These are phyloP conservation scores for Cyclopterus lumpus DNA, from an alignment of 2,797 vertebrate genomes.

Conservation along the genomic window DNA sequence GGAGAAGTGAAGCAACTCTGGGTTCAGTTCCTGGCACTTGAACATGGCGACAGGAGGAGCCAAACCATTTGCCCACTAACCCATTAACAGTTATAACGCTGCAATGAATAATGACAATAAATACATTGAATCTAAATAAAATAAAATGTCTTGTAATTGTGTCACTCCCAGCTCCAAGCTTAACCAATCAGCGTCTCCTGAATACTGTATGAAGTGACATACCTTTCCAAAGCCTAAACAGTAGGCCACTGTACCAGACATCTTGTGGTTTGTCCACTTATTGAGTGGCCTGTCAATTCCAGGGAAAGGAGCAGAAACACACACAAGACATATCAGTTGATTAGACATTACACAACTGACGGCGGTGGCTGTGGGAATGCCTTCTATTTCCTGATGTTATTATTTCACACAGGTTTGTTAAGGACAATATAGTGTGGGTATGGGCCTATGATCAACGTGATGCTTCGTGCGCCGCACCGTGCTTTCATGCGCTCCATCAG, in stretches of 20 bases:
- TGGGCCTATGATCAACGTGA: neutral
- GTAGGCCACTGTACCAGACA: conserved; percentile 69
- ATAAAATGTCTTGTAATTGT: neutral
- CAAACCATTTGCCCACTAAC: neutral
- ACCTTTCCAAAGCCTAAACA: conserved; percentile 92
- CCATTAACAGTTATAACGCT: neutral
- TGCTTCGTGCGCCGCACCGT: conserved; percentile 64
- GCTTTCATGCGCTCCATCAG: conserved; percentile 78
- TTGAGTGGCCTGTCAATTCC: conserved; percentile 36
- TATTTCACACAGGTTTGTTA: neutral
- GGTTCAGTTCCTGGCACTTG: neutral
- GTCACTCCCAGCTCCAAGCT: neutral
- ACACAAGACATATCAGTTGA: conserved; percentile 6
- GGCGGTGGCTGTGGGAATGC: neutral
- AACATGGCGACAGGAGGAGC: neutral
- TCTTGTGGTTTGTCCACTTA: conserved; percentile 39
- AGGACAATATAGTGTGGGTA: neutral
- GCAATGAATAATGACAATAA: neutral
- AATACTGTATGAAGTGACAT: conserved; percentile 34
- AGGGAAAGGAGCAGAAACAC: conserved; percentile 13
- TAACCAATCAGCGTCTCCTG: neutral
- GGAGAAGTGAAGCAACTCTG: neutral
- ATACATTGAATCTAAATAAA: neutral
- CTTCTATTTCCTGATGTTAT: neutral
- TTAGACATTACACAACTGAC: neutral